Base-by-base conservation (phyloP, 2,113 vertebrate genomes). In the Lonchura striata region DNA sequence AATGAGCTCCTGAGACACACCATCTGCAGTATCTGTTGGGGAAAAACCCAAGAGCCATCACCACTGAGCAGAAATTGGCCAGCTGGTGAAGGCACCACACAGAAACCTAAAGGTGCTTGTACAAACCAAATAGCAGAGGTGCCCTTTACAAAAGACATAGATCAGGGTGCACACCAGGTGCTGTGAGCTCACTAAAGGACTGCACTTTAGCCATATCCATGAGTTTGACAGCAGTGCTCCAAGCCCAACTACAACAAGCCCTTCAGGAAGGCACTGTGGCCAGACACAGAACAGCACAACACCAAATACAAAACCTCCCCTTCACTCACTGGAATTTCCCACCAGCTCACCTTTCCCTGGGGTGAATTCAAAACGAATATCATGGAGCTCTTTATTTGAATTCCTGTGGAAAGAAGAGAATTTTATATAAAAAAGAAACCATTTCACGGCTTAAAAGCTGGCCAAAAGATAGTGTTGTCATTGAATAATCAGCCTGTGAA, bases 301-400 rank as follows among this genome's bases (percentile, higher is more conserved):
- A 49, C 9, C 7, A 0, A 74, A 64, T 35, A 59, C 37, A 66
- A 5, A 65, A 41, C 19, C 2, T 46, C 33, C 37, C n/a, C 53
- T 66, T 33, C 46, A 46, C 9, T 13, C 54, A 28, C 6, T 19
- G 9, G 19, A 15, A 41, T 41, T 35, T 59, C 65, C 83, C 81
- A 64, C 10, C 42, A 61, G 31, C 98, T 98, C 59, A 99, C 99
- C 99, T 99, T 99, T 99, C 72, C 99, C 99, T 84, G 99, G 99
- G 98, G 99, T 99, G 87, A 99, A 99, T 96, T 99, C 99, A 96
- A 99, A 99, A 96, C 99, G 98, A 95, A 99, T 99, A 96, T 99
- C 99, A 85, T 99, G 99, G 69, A 99, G 98, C 93, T 99, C 99
- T 97, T 99, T 99, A 98, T 99, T 99, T 84, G 98, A 99, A 98